A percentile compares a stretch with the other conserved stretches of the same genome.
Evolutionary conservation across 2,888 invertebrate species (phyloP).

Genomic region (Nudaria mundana): DNA sequence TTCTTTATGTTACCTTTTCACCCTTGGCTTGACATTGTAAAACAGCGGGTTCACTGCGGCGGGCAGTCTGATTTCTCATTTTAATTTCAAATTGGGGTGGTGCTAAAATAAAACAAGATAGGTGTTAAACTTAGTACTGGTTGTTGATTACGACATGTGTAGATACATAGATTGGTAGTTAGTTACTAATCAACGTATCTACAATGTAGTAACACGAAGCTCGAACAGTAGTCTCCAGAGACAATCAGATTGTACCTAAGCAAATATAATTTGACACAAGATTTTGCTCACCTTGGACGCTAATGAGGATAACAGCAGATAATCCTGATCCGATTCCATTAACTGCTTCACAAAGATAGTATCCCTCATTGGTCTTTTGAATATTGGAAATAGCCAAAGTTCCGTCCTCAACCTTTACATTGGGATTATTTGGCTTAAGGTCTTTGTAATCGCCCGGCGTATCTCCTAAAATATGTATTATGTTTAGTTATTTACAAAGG

Average conservation of each 20-base stretch:
- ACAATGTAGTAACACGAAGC: too few species aligned
- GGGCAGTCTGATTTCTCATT: constrained; percentile 93
- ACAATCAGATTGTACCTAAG: too few species aligned
- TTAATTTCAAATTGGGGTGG: constrained; percentile 97
- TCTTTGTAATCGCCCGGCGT: constrained; percentile 96
- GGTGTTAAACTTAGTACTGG: neutral
- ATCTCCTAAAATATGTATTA: constrained; percentile 82
- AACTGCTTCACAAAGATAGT: constrained; percentile 97
- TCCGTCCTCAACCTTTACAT: constrained; percentile 96
- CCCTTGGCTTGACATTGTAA: constrained; percentile 96
- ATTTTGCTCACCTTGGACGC: constrained; percentile 89
- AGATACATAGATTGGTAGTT: neutral
- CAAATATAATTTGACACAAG: too few species aligned
- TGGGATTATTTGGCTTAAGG: constrained; percentile 93
- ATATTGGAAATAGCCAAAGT: constrained; percentile 94
- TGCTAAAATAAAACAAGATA: constrained; percentile 77
- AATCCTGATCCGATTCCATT: constrained; percentile 97
- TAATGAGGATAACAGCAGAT: constrained; percentile 95
- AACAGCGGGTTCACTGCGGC: constrained; percentile 94
- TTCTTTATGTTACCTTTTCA: constrained; percentile 82
- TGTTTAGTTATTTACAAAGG: neutral
- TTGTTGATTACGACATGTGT: neutral
- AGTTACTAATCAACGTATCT: too few species aligned
- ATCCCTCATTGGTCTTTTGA: constrained; percentile 96
- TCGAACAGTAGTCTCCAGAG: too few species aligned